Percentiles rank a stretch among this genome's conserved stretches.
These are phyloP conservation scores for Apoda limacodes DNA, from an alignment of 2,888 invertebrate species.

Conservation along the genomic window DNA sequence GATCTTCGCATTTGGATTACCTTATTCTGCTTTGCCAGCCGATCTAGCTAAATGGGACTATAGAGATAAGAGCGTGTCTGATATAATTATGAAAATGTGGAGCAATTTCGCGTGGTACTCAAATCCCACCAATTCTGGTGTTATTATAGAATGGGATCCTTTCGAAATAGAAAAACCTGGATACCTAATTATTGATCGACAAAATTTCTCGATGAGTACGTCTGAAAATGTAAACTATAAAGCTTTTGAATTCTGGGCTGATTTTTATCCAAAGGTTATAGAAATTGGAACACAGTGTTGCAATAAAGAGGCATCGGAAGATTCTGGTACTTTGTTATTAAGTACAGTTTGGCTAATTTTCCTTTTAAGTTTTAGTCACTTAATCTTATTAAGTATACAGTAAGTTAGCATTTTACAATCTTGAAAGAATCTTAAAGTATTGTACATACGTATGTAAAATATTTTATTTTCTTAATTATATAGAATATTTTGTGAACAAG, in stretches of 20 bases:
- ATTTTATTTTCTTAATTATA: no score
- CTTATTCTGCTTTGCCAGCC: slow-evolving; percentile 74
- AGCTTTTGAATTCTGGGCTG: slow-evolving; percentile 86
- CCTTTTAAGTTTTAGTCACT: no score
- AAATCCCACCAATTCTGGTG: slow-evolving; percentile 77
- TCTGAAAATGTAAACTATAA: slow-evolving; percentile 77
- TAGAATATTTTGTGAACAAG: no score
- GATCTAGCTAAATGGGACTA: slow-evolving; percentile 78
- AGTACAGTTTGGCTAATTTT: no score
- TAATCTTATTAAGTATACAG: no score
- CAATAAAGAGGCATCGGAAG: slow-evolving; percentile 66
- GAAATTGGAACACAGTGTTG: slow-evolving; percentile 82
- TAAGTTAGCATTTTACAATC: no score
- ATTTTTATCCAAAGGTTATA: slow-evolving; percentile 82
- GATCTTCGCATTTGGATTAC: slow-evolving; percentile 85
- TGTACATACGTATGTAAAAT: no score
- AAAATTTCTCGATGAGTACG: slow-evolving; percentile 81
- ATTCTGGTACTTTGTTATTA: slow-evolving; percentile 49
- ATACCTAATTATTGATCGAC: slow-evolving; percentile 78
- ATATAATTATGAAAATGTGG: slow-evolving; percentile 85
- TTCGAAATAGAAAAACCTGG: slow-evolving; percentile 76
- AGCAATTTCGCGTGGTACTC: slow-evolving; percentile 81
- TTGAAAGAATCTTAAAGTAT: no score
- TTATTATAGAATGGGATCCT: slow-evolving; percentile 81
- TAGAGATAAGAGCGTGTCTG: slow-evolving; percentile 82